Base-by-base conservation (phyloP, 2,888 invertebrate genomes). In the Dilophus febrilis region DNA sequence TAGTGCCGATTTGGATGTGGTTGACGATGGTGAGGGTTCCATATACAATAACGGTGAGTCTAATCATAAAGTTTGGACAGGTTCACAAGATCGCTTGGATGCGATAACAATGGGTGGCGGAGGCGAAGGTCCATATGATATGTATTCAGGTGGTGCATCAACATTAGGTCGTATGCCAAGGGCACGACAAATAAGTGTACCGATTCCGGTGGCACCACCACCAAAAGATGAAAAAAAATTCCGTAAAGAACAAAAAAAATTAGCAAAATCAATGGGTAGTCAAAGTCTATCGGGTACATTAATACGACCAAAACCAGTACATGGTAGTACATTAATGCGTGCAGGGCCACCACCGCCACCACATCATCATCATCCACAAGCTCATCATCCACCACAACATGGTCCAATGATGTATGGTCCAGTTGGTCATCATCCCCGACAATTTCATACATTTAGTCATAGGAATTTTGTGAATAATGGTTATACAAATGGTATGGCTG, bases 41-140 rank as follows among this genome's bases (percentile, higher is more conserved):
- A 75, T 78, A 42, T 88, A 81, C 61, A 88, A 88, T 53, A n/a
- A n/a, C n/a, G 88, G 87, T 1, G 86, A 90, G 53, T 88, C 88
- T 60, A 91, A 91, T 58, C 90, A 91, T 59, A 91, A 91, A 60
- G 81, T 91, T 31, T 91, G 91, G 90, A 82, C 83, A 3, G 84
- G 85, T 8, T 75, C 76, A 19, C 71, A 75, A 26, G 83, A 84
- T 56, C 74, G 81, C 41, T 66, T 83, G 27, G 80, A 80, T 45
- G 75, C 66, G 17, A 66, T 72, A 44, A 8, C 5, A 6, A 75
- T 77, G 43, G n/a, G n/a, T n/a, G n/a, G n/a, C n/a, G 74, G 66
- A 3, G 63, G 71, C 32, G 70, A 79, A 51, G 73, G 74, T 46
- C 72, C 76, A 12, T 84, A 84, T 52, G 84, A 85, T 48, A 70